A percentile compares a stretch with the other conserved stretches of the same genome.
phyloP scores from a whole-genome alignment of 37 sponge, comb jelly and placozoan genomes.

The Agelas oroides region DNA sequence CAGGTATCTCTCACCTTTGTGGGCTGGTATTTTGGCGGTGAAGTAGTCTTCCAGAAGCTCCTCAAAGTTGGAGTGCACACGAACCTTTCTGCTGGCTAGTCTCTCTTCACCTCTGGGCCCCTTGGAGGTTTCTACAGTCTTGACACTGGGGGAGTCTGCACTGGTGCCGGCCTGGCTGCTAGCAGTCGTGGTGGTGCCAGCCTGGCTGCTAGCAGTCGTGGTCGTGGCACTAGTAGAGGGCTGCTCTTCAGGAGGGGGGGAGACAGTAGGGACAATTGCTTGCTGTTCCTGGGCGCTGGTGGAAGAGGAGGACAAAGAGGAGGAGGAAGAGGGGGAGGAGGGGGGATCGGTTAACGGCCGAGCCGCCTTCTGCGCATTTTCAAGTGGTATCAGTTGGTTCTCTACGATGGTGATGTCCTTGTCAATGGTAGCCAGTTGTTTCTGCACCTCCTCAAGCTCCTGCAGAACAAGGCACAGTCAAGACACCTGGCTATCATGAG shows the following conservation, averaged over 20 bases:
- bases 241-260: background rate
- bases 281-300: background rate
- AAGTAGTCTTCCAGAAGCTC: constrained; percentile 45
- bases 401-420: background rate
- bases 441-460: constrained; percentile 2
- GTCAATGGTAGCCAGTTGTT: background rate
- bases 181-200: no score
- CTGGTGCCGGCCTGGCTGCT: no score
- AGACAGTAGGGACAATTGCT: background rate
- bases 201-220: background rate
- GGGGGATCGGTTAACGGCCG: background rate
- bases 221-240: background rate
- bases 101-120: background rate
- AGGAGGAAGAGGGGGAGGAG: constrained; percentile 6
- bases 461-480: background rate
- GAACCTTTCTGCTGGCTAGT: constrained; percentile 8
- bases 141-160: no score
- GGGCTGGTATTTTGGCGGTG: background rate
- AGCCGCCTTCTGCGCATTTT: background rate
- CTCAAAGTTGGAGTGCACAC: constrained; percentile 41
- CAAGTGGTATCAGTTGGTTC: background rate
- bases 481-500: background rate
- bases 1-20: no score
- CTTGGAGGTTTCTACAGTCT: no score
- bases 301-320: background rate